These are phyloP conservation scores for Willowsia nigromaculata DNA, from an alignment of 2,888 invertebrate genomes.

Conservation along the genomic window DNA sequence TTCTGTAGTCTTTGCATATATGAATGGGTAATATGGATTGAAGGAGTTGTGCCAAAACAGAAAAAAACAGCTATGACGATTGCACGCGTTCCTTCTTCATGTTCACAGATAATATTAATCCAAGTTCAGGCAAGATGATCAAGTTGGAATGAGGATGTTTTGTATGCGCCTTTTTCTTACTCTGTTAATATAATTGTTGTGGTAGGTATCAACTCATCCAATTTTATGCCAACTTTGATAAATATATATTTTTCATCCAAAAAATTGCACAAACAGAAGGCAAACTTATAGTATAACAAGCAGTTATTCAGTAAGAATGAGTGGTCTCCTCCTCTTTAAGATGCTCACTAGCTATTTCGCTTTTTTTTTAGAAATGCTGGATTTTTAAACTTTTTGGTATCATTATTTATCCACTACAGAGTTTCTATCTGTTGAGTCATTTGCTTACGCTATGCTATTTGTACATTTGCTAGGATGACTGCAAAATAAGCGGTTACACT, in stretches of 20 bases:
- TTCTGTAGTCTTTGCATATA: not conserved
- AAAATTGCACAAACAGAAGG: too few relatives aligned
- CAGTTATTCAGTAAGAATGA: too few relatives aligned
- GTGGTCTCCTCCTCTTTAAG: too few relatives aligned
- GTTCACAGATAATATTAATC: not conserved
- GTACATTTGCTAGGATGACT: not conserved
- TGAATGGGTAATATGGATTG: not conserved
- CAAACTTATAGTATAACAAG: too few relatives aligned
- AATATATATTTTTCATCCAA: not conserved
- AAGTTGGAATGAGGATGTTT: too few relatives aligned
- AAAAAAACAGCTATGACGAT: not conserved
- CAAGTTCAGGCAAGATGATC: not conserved
- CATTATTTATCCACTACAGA: not conserved
- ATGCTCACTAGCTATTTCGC: too few relatives aligned
- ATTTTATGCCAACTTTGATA: too few relatives aligned
- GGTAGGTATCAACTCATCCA: not conserved
- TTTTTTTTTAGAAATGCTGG: not conserved
- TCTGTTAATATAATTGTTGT: not conserved
- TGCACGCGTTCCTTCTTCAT: not conserved
- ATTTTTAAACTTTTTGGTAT: not conserved
- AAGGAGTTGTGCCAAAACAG: not conserved
- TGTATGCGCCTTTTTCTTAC: not conserved
- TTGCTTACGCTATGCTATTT: not conserved
- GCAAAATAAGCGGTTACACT: not conserved
- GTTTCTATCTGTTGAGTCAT: not conserved